A percentile compares a stretch with the other conserved stretches of the same genome.
Evolutionary conservation across 1,140 invertebrate genomes (phyloP).

Genomic region (Drosophila jambulina): DNA sequence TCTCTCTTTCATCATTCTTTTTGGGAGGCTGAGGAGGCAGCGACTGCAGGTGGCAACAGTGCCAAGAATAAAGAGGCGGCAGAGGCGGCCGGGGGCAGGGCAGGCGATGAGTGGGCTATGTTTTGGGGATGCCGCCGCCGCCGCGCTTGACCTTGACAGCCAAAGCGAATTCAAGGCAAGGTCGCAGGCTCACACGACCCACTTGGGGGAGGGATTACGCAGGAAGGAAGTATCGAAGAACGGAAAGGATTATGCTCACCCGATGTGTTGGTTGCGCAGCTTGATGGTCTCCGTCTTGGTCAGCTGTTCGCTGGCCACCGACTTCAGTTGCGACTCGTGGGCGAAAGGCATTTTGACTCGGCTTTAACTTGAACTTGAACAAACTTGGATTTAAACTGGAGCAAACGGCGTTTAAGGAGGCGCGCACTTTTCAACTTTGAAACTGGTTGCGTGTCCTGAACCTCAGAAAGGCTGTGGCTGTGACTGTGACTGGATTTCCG

Average conservation of each 20-base stretch:
- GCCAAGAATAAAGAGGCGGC: slow-evolving; percentile 21
- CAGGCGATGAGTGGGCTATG: slow-evolving; percentile 58
- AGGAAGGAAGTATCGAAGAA: neutral
- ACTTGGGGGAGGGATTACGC: slow-evolving; percentile 10
- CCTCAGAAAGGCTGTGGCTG: neutral
- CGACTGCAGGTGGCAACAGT: slow-evolving; percentile 43
- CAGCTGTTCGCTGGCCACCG: slow-evolving; percentile 88
- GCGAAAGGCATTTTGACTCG: slow-evolving; percentile 72
- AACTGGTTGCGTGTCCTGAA: slow-evolving; percentile 11
- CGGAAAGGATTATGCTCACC: slow-evolving; percentile 87
- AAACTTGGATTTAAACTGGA: slow-evolving; percentile 13
- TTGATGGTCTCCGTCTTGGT: slow-evolving; percentile 92
- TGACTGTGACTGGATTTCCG: slow-evolving; percentile 10
- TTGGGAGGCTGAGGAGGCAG: slow-evolving; percentile 1
- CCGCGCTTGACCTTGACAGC: slow-evolving; percentile 66
- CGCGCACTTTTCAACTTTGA: slow-evolving; percentile 40
- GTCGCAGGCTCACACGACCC: slow-evolving; percentile 42
- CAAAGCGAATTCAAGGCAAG: slow-evolving; percentile 59
- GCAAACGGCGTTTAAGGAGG: slow-evolving; percentile 4
- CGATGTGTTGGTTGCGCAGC: slow-evolving; percentile 91
- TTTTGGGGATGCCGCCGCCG: slow-evolving; percentile 62
- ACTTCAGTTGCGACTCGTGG: slow-evolving; percentile 66
- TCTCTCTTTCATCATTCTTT: neutral
- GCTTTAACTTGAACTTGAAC: neutral
- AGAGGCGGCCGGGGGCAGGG: neutral